Base-by-base conservation (phyloP, 1,140 invertebrate species). In the Pristionchus pacificus region DNA sequence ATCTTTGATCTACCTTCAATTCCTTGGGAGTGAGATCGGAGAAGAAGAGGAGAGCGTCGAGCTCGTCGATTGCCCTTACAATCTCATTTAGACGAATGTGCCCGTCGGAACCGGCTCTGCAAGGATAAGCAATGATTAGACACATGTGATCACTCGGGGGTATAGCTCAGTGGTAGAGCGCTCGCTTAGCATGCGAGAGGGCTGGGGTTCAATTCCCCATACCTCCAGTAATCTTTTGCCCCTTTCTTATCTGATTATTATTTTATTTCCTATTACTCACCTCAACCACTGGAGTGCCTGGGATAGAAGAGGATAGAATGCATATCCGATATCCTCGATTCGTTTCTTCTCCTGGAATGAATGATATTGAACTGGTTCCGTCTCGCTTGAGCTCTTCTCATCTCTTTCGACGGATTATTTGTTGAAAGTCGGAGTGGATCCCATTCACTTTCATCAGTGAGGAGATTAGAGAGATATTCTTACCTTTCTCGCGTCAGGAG, bases 141-240 rank as follows among this genome's bases (percentile, higher is more conserved):
- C n/a, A n/a, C n/a, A n/a, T n/a, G n/a, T n/a, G n/a, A n/a, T n/a
- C n/a, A n/a, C n/a, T n/a, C 49, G 70, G 70, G 70, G 70, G 66
- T 71, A 72, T 71, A 71, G 70, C 71, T 72, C 71, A 72, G 71
- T 60, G 71, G 71, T 72, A 72, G 71, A 72, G 71, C 68, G 71
- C 69, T 72, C 71, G 71, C 71, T 72, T 72, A 73, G 71, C 71
- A 72, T 72, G 71, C 71, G 71, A 72, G 69, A 72, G 60, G 71
- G 28, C 71, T 29, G 70, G 71, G 71, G 71, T 72, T 72, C 71
- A 68, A 71, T 49, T 33, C 69, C 69, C 69, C 68, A 33, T 69
- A 69, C 68, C 68, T 69, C 68, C 68, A 69, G 2, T 28, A 49
- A 6, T 19, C 19, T 49, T 49, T 49, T 49, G 6, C 38, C 19